These are phyloP conservation scores for Oncorhynchus clarkii DNA, from an alignment of 2,113 vertebrate species.

Conservation along the genomic window DNA sequence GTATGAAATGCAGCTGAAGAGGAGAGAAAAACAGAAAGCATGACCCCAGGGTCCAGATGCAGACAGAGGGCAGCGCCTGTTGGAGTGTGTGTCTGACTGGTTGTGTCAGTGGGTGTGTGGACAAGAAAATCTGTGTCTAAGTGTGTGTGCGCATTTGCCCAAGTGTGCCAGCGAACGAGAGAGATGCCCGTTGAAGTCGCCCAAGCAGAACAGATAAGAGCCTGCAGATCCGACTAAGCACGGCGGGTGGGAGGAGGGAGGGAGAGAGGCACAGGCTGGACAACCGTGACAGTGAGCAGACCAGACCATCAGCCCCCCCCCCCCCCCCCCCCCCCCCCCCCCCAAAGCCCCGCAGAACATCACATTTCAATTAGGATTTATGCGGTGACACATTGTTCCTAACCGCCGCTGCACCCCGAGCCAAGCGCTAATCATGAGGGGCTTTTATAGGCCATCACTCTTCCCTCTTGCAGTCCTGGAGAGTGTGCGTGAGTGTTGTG, in stretches of 20 bases:
- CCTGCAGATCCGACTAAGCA: slow-evolving; percentile 90
- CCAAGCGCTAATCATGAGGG: slow-evolving; percentile 95
- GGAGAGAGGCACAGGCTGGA: slow-evolving; percentile 67
- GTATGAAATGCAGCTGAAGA: neutral
- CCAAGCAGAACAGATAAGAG: slow-evolving; percentile 92
- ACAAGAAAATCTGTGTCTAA: too few relatives aligned
- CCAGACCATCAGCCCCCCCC: neutral
- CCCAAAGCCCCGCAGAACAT: slow-evolving; percentile 68
- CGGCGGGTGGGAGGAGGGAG: slow-evolving; percentile 56
- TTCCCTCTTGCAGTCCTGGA: slow-evolving; percentile 67
- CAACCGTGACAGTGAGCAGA: slow-evolving; percentile 68
- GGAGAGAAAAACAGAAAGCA: slow-evolving; percentile 68
- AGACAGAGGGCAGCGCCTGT: slow-evolving; percentile 45
- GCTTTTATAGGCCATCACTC: slow-evolving; percentile 96
- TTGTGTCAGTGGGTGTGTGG: too few relatives aligned
- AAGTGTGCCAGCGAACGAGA: neutral
- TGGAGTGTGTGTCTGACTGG: slow-evolving; percentile 31
- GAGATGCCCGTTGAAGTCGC: slow-evolving; percentile 76
- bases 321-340: slow-evolving; percentile 1
- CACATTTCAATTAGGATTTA: slow-evolving; percentile 95
- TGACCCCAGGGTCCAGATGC: slow-evolving; percentile 68
- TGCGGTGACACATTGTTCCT: slow-evolving; percentile 85
- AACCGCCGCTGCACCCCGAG: slow-evolving; percentile 85
- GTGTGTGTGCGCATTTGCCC: too few relatives aligned
- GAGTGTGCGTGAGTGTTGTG: too few relatives aligned